phyloP scores from a whole-genome alignment of 2,888 invertebrate species.

The Orchesellides sinensis region DNA sequence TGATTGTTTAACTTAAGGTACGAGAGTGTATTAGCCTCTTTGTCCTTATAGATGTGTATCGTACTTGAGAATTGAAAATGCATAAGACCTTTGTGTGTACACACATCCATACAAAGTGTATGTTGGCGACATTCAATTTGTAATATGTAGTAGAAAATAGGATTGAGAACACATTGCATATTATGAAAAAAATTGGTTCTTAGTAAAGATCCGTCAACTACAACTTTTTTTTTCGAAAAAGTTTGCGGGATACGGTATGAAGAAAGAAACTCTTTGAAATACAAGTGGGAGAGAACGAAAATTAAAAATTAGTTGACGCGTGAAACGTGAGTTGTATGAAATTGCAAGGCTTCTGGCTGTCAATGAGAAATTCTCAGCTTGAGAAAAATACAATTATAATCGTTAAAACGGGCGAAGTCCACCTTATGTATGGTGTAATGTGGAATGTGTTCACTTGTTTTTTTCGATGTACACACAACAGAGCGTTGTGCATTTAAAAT shows the following conservation, averaged over 20 bases:
- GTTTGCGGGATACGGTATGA: neutral
- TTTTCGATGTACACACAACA: too few relatives aligned
- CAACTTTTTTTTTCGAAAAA: neutral
- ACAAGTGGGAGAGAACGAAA: constrained; percentile 9
- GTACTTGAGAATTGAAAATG: too few relatives aligned
- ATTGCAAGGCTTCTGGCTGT: constrained; percentile 53
- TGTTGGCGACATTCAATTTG: neutral
- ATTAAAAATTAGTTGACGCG: constrained; percentile 61
- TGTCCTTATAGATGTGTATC: too few relatives aligned
- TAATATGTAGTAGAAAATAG: neutral
- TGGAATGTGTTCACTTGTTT: too few relatives aligned
- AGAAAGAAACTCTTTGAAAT: neutral
- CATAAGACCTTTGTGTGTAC: neutral
- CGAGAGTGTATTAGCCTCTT: too few relatives aligned
- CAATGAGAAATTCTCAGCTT: constrained; percentile 39
- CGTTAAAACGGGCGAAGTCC: too few relatives aligned
- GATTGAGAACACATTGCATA: neutral
- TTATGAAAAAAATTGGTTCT: neutral
- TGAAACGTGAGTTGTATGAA: constrained; percentile 55
- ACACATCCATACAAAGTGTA: neutral
- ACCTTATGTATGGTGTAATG: too few relatives aligned
- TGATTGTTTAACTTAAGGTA: too few relatives aligned
- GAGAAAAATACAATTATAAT: constrained; percentile 41
- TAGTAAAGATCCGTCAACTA: too few relatives aligned
- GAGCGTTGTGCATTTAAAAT: too few relatives aligned